Conservation (phyloP, 2,888 invertebrate genomes). For the Monoplex corrugatus region DNA sequence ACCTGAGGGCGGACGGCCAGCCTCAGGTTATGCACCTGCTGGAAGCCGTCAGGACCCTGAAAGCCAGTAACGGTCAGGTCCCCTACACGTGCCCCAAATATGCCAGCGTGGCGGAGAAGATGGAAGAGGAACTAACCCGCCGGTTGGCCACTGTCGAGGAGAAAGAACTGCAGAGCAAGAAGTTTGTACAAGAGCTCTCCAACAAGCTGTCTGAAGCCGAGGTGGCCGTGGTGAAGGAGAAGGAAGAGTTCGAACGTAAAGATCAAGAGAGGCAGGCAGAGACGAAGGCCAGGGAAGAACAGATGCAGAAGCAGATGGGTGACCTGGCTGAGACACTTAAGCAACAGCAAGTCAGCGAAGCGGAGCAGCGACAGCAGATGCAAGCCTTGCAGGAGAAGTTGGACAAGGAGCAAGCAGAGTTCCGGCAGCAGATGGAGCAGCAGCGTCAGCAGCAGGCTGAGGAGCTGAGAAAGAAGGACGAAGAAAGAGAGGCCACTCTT, state of each 20-base stretch:
- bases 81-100: slow-evolving; percentile 39
- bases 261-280: not conserved
- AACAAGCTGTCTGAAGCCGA: not conserved
- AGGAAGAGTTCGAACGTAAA: not conserved
- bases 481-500: slow-evolving; percentile 11
- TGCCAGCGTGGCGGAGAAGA: slow-evolving; percentile 25
- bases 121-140: slow-evolving; percentile 29
- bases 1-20: not conserved
- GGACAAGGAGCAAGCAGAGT: not conserved
- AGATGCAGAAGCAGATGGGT: not conserved
- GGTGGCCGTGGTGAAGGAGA: not conserved
- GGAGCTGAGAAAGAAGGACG: slow-evolving; percentile 21
- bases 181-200: slow-evolving; percentile 6
- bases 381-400: not conserved
- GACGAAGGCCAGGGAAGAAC: not conserved
- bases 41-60: not conserved
- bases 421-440: slow-evolving; percentile 15
- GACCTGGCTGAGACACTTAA: not conserved
- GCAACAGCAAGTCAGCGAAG: not conserved
- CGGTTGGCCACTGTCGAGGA: slow-evolving; percentile 12
- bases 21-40: not conserved
- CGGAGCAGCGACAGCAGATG: not conserved
- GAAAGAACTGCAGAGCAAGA: slow-evolving; percentile 7
- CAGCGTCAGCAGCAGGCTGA: slow-evolving; percentile 10
- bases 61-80: not conserved